Base-by-base conservation (phyloP, 1,140 invertebrate species). In the Hetaerina americana region DNA sequence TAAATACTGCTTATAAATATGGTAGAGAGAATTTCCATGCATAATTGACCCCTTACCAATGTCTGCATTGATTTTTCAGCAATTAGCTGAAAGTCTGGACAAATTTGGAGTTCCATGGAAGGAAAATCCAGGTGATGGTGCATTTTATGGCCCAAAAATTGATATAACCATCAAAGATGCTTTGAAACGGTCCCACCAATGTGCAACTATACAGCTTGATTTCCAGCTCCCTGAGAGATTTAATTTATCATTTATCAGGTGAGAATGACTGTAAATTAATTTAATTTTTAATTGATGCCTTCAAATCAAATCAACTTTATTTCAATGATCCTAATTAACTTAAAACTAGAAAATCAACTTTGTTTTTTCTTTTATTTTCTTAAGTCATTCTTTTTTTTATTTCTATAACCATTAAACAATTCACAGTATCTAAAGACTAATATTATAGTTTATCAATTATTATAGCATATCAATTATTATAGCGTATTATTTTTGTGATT, bases 121-220 rank as follows among this genome's bases (percentile, higher is more conserved):
- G 71, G 79, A 95, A 70, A 98, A 98, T 82, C 89, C 89, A 0
- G 89, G 92, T 0, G 97, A 99, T 86, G 97, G 98, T 2, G 97
- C 97, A 0, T 99, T 99, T 83, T 99, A 99, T 83, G 97, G 97
- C 0, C 97, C 97, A 5, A 99, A 99, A 86, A 99, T 99, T 78
- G 97, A 99, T 82, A 98, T 99, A 78, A 97, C 94, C 0, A 95
- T 99, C 75, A 88, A 87, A 80, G 98, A 99, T 84, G 97, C 97
- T 0, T 81, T 99, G 66, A 89, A 88, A 75, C 84, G 97, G 49
- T 82, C 89, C 0, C 91, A 94, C 83, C 97, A 99, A 78, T 98
- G 96, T 80, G 97, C 96, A 49, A 99, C 97, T 6, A 98, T 99
- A 79, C 97, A 99, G 80, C 82, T 99, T 24, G 97, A 99, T 83